Evolutionary conservation across 1,140 invertebrate genomes (phyloP).

Genomic region (Asobara japonica): DNA sequence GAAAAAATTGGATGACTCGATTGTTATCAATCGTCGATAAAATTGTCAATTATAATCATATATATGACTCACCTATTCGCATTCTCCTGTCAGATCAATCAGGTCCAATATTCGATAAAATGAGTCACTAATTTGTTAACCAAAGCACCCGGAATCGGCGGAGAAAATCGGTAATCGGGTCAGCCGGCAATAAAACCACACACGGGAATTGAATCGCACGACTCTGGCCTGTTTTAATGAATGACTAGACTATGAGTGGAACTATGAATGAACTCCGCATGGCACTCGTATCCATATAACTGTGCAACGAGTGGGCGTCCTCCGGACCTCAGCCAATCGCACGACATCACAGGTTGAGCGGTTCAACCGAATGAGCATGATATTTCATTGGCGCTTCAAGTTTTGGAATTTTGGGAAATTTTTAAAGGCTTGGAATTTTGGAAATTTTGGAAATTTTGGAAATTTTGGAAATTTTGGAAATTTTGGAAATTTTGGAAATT

Average conservation of each 20-base stretch:
- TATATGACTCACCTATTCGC: conserved; percentile 53
- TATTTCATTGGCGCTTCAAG: neutral
- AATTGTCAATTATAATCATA: neutral
- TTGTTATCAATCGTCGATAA: neutral
- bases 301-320: conserved; percentile 55
- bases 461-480: too few relatives aligned
- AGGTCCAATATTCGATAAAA: neutral
- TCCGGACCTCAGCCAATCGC: conserved; percentile 47
- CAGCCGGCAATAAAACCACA: neutral
- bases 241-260: conserved; percentile 54
- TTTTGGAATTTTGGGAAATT: too few relatives aligned
- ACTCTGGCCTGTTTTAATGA: conserved; percentile 47
- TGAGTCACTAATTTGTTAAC: too few relatives aligned
- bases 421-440: too few relatives aligned
- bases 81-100: conserved; percentile 54
- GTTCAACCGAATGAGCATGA: neutral
- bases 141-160: conserved; percentile 32
- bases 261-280: conserved; percentile 59
- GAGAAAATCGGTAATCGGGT: neutral
- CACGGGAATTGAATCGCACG: neutral
- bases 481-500: too few relatives aligned
- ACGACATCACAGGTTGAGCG: conserved; percentile 22
- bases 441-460: too few relatives aligned
- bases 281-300: conserved; percentile 53
- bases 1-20: neutral